These are phyloP conservation scores for Campoletis sonorensis DNA, from an alignment of 1,140 invertebrate genomes.

Conservation along the genomic window DNA sequence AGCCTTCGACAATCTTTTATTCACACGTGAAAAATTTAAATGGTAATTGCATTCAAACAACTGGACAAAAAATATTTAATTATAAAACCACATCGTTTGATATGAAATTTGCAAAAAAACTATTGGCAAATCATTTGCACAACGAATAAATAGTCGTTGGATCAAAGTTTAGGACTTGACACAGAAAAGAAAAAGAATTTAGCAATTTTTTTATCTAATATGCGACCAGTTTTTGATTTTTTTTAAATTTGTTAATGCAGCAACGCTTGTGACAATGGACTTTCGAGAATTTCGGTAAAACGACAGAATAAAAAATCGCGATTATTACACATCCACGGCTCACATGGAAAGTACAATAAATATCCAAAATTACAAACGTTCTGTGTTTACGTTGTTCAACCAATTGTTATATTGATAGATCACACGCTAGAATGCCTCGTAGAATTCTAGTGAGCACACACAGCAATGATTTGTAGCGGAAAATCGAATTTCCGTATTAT, in stretches of 20 bases:
- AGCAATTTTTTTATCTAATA: too few relatives aligned
- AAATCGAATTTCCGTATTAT: background rate
- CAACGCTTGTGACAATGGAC: too few relatives aligned
- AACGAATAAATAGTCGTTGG: too few relatives aligned
- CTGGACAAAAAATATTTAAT: background rate
- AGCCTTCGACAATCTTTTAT: background rate
- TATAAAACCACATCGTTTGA: background rate
- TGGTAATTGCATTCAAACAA: background rate
- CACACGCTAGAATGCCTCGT: background rate
- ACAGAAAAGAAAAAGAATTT: too few relatives aligned
- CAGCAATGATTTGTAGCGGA: background rate
- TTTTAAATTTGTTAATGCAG: too few relatives aligned
- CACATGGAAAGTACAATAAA: background rate
- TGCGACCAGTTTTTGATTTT: too few relatives aligned
- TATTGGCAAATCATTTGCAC: too few relatives aligned
- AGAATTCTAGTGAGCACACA: background rate
- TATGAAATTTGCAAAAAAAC: too few relatives aligned
- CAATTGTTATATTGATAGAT: slow-evolving; percentile 15
- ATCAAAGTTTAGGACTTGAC: too few relatives aligned
- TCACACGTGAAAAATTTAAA: background rate
- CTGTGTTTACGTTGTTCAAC: slow-evolving; percentile 2
- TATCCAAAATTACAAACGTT: background rate
- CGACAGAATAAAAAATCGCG: too few relatives aligned
- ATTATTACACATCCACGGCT: background rate
- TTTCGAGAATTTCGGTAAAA: too few relatives aligned